Percentiles rank a stretch among this genome's conserved stretches.
Conservation (phyloP, 2,888 invertebrate genomes). For the Tuta absoluta region DNA sequence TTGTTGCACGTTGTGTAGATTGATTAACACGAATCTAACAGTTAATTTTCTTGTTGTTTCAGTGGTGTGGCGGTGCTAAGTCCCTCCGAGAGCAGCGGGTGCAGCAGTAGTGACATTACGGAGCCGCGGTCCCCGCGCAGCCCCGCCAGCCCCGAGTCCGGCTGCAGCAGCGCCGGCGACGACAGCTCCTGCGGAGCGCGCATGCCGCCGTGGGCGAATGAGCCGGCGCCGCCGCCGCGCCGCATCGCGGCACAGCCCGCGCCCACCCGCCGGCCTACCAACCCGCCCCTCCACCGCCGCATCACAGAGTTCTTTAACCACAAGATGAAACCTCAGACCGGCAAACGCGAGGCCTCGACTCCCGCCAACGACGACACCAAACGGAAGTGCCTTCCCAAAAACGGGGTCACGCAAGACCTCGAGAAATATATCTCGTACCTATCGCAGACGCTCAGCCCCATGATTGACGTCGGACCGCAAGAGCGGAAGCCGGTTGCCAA, state of each 20-base stretch:
- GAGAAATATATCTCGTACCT: slow-evolving; percentile 77
- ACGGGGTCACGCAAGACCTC: slow-evolving; percentile 72
- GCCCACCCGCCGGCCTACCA: slow-evolving; percentile 59
- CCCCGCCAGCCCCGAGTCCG: slow-evolving; percentile 83
- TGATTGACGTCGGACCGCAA: slow-evolving; percentile 68
- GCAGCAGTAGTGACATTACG: slow-evolving; percentile 89
- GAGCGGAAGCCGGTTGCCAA: slow-evolving; percentile 47
- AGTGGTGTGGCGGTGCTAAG: slow-evolving; percentile 92
- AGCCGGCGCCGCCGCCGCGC: slow-evolving; percentile 75
- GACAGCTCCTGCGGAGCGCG: slow-evolving; percentile 57
- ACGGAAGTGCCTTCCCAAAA: slow-evolving; percentile 72
- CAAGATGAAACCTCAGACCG: slow-evolving; percentile 87
- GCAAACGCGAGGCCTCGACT: slow-evolving; percentile 67
- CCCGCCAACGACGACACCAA: slow-evolving; percentile 62
- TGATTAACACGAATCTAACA: slow-evolving; percentile 30
- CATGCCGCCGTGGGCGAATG: slow-evolving; percentile 78
- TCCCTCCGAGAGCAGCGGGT: slow-evolving; percentile 86
- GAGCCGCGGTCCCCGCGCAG: slow-evolving; percentile 93
- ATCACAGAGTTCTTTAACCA: slow-evolving; percentile 93
- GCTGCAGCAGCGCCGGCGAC: slow-evolving; percentile 72
- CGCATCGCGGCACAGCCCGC: slow-evolving; percentile 68
- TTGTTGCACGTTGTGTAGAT: not conserved
- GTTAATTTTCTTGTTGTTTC: slow-evolving; percentile 61
- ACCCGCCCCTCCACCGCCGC: slow-evolving; percentile 84
- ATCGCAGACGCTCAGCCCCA: slow-evolving; percentile 73